Evolutionary conservation across 2,797 vertebrate species (phyloP).

Genomic region (Mycteria americana): DNA sequence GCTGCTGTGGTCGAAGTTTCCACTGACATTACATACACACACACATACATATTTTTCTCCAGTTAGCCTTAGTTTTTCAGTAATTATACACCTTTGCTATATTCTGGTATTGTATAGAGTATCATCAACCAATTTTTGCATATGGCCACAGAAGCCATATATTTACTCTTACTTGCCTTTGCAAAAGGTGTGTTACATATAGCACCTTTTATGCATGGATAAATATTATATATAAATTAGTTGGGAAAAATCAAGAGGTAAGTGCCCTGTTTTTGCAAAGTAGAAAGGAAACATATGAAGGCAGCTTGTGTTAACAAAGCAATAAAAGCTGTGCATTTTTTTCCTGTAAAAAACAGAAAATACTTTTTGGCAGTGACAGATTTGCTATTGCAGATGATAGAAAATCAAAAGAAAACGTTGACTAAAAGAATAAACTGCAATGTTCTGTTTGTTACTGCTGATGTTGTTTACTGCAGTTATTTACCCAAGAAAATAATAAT

Average conservation of each 20-base stretch:
- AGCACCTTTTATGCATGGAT: background rate
- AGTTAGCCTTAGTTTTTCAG: background rate
- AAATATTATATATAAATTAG: background rate
- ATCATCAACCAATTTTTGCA: background rate
- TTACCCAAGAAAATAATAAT: background rate
- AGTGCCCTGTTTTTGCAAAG: background rate
- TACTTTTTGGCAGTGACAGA: background rate
- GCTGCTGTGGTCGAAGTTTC: background rate
- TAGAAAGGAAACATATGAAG: background rate
- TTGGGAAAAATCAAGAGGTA: background rate
- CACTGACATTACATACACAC: background rate
- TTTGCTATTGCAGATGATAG: background rate
- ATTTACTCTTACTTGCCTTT: background rate
- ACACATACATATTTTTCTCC: background rate
- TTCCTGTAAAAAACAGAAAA: background rate
- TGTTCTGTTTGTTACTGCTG: background rate
- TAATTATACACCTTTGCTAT: background rate
- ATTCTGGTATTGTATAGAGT: background rate
- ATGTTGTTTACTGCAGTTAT: background rate
- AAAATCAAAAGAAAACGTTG: background rate
- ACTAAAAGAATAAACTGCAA: background rate
- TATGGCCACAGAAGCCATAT: background rate
- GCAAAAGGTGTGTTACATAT: background rate
- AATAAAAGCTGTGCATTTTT: background rate
- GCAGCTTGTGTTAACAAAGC: background rate